Evolutionary conservation across 2,888 invertebrate species (phyloP), one percentile per base, ranked within the genome.

Genomic region (Tetropium fuscum): DNA sequence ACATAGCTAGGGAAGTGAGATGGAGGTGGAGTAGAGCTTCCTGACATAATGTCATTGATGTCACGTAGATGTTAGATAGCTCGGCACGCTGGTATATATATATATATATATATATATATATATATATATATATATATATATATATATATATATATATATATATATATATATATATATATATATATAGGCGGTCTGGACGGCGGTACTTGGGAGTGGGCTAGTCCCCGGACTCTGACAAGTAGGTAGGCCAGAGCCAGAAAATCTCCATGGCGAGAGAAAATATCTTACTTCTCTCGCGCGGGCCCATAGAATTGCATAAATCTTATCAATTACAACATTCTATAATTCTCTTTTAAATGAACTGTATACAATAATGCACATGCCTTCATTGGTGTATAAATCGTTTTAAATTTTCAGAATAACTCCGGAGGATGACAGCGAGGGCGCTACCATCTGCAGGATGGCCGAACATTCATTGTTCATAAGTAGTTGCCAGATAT

Each of bases 171-270:
- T 22, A 22, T 6, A 22, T 22, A 22, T 22, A 22, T 22, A 3
- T 5, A 22, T 6, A 22, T 22, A 22, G 34, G 7, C 34, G 34
- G 34, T 34, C 34, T 34, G 34, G 3, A 13, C 15, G 34, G 13
- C 34, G 34, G 34, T 11, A 34, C 34, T 30, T 30, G 30, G 10
- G 30, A 30, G 30, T 30, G 30, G 30, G 30, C n/a, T 30, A 30
- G 25, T 7, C 7, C 25, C 25, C 30, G 4, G 30, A n/a, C 30
- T 30, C 30, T 30, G 30, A 30, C 30, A 30, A 30, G 30, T 30
- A 30, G 30, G 30, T 30, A 11, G 2, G 8, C 8, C 30, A 30
- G 30, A 30, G 30, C n/a, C 30, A 13, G 32, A 32, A 34, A 8
- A 15, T 15, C 11, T 34, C 4, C 34, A 34, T 10, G 34, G 34